A percentile compares a stretch with the other conserved stretches of the same genome.
Evolutionary conservation across 2,888 invertebrate genomes (phyloP).

Genomic region (Meloe dianella): DNA sequence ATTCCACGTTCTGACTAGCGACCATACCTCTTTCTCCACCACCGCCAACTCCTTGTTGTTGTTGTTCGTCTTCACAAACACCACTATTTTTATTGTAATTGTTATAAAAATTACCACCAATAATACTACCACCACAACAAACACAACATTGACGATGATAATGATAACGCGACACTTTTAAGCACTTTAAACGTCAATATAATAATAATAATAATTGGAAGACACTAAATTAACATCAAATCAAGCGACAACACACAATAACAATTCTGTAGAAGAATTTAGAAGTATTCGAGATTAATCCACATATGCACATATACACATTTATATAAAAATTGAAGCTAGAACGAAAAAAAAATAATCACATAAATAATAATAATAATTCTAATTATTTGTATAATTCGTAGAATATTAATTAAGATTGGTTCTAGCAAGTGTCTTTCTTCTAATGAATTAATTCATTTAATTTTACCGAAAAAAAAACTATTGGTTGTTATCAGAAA

Average conservation of each 20-base stretch:
- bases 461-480: too few species aligned
- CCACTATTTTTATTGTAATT: not conserved
- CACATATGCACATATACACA: not conserved
- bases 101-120: not conserved
- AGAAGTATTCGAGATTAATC: not conserved
- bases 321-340: not conserved
- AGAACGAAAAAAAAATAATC: not conserved
- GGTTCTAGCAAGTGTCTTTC: not conserved
- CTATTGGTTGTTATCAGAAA: not conserved
- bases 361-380: not conserved
- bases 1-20: constrained; percentile 59
- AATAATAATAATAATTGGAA: not conserved
- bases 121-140: not conserved
- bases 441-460: too few species aligned
- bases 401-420: not conserved
- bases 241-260: not conserved
- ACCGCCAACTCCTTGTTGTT: constrained; percentile 39
- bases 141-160: not conserved
- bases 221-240: not conserved
- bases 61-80: not conserved
- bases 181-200: not conserved
- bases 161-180: constrained; percentile 6
- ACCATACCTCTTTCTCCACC: constrained; percentile 57
- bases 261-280: not conserved
- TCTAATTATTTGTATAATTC: constrained; percentile 2